A percentile compares a stretch with the other conserved stretches of the same genome.
These are phyloP conservation scores for Ascaphus truei DNA, from an alignment of 2,113 vertebrate genomes.

Conservation along the genomic window DNA sequence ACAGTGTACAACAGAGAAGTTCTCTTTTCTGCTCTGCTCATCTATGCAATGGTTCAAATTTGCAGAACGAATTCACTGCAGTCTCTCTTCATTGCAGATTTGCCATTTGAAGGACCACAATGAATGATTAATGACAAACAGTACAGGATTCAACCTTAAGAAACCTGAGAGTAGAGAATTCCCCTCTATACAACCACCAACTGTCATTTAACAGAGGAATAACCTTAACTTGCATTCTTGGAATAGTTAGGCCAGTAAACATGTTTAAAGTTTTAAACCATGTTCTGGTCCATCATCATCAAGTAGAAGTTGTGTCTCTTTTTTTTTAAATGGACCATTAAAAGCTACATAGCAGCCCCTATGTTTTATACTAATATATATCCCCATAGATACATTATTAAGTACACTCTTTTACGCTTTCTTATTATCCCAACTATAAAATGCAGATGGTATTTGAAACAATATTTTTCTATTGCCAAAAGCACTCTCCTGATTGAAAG, in stretches of 20 bases:
- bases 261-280: conserved; percentile 28
- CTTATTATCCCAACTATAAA: too few species aligned
- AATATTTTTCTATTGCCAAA: too few species aligned
- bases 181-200: not conserved
- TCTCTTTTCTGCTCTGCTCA: not conserved
- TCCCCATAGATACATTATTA: too few species aligned
- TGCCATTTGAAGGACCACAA: conserved; percentile 21
- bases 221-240: conserved; percentile 44
- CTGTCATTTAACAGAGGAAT: conserved; percentile 41
- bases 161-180: conserved; percentile 42
- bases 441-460: too few species aligned
- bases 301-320: too few species aligned
- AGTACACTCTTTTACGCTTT: too few species aligned
- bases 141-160: conserved; percentile 31
- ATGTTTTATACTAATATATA: too few species aligned
- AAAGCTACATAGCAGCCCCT: too few species aligned
- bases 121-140: conserved; percentile 47
- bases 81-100: not conserved
- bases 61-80: conserved; percentile 18
- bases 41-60: not conserved
- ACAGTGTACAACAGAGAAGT: not conserved
- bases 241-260: conserved; percentile 39
- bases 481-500: too few species aligned
- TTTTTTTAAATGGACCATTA: too few species aligned
- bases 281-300: conserved; percentile 20